Percentiles rank a stretch among this genome's conserved stretches.
These are phyloP conservation scores for Neolamprologus sp. DNA, from an alignment of 2,113 vertebrate genomes.

Conservation along the genomic window DNA sequence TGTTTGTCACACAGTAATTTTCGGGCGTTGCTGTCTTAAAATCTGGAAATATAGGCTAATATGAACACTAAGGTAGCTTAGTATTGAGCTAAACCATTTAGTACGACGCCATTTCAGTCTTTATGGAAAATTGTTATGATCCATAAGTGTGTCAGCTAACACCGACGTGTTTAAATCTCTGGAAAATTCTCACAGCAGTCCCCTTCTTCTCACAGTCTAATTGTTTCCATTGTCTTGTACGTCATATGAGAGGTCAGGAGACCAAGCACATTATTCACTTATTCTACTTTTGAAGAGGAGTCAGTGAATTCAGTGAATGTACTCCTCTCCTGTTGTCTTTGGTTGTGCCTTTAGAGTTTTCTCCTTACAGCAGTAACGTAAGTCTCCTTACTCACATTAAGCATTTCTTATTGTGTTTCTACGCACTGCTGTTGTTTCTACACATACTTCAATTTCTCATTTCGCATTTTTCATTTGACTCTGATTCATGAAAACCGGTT, in stretches of 20 bases:
- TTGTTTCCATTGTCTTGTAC: neutral
- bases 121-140: neutral
- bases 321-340: no score
- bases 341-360: neutral
- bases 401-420: neutral
- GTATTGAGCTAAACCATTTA: neutral
- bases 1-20: neutral
- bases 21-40: neutral
- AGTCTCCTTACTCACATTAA: neutral
- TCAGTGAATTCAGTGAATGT: neutral
- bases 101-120: slow-evolving; percentile 5
- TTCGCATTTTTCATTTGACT: neutral
- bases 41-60: neutral
- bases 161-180: neutral
- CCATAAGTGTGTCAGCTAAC: neutral
- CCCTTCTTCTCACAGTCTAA: neutral
- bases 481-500: neutral
- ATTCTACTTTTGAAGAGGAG: neutral
- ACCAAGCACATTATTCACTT: neutral
- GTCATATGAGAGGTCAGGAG: neutral
- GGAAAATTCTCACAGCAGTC: neutral
- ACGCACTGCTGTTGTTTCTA: neutral
- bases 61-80: neutral
- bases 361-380: neutral
- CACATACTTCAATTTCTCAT: neutral